Base-by-base conservation (phyloP, 2,797 vertebrate species). In the Pseudochromis fuscus region DNA sequence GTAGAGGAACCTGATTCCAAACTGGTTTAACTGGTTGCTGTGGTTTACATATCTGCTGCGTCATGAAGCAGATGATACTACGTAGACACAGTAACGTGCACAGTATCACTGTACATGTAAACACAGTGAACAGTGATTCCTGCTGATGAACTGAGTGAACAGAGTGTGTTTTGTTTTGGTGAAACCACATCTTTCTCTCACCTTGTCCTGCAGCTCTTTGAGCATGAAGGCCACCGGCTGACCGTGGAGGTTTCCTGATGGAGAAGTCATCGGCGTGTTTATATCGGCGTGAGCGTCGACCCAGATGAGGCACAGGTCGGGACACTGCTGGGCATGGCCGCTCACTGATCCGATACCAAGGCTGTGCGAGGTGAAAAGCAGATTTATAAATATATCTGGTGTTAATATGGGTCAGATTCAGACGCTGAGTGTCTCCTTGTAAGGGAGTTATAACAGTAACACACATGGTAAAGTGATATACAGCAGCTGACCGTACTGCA, bases 281-380 rank as follows among this genome's bases (percentile, higher is more conserved):
- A 99, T 91, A 49, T 99, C 98, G 1, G 97, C 95, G 0, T 99
- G 98, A 0, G 98, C 98, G 19, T 99, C 98, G 12, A 99, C 96
- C 98, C 98, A 99, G 86, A 99, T 96, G 56, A 99, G 89, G 64
- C 96, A 95, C 3, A 99, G 93, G 82, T 98, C 95, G 1, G 97
- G 96, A 86, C 94, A 95, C 76, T 97, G 97, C 80, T 84, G 94
- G 46, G 96, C 93, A 0, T 99, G 98, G 46, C 98, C 98, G 2
- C 87, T 94, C 83, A 99, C 93, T 4, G 98, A 97, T 24, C 98
- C 98, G 3, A 99, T 93, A 0, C 95, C 98, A 77, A 99, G 94
- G 90, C 98, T 99, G 79, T 19, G 88, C 88, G 49, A 59, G 19
- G 44, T 58, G 7, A 40, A 57, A 30, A 28, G 52, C 3, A 18